phyloP scores from a whole-genome alignment of 2,797 vertebrate genomes.

The Catamblyrhynchus diadema region DNA sequence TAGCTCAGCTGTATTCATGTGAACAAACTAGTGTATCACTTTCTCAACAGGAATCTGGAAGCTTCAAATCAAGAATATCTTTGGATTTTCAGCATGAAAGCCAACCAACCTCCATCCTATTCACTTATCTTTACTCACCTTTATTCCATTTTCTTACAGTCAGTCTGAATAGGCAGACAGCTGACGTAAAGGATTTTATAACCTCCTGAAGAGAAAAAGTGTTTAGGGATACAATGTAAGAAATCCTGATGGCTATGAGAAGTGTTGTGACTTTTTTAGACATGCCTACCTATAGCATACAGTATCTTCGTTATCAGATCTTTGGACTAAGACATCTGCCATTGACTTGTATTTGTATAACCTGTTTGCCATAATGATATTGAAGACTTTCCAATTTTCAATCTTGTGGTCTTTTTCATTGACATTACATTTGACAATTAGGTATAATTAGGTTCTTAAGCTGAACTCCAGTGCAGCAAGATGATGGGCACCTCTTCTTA shows the following conservation, averaged over 20 bases:
- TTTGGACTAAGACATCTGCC: background rate
- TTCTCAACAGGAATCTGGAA: background rate
- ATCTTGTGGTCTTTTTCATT: background rate
- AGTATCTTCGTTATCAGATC: background rate
- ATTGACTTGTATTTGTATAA: background rate
- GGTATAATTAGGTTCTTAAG: background rate
- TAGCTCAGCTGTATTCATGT: background rate
- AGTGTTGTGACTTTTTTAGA: background rate
- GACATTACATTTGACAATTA: background rate
- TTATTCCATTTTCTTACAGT: background rate
- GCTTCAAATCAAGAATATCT: background rate
- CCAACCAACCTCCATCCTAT: background rate
- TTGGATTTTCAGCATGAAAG: background rate
- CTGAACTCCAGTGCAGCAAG: background rate
- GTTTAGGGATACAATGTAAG: background rate
- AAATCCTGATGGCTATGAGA: background rate
- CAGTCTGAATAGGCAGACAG: background rate
- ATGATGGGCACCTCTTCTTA: background rate
- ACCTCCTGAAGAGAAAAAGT: background rate
- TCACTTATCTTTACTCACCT: fast-evolving
- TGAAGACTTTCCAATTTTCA: background rate
- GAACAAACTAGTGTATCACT: background rate
- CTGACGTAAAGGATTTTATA: background rate
- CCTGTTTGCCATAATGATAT: background rate
- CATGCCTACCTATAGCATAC: background rate